phyloP scores from a whole-genome alignment of 2,797 vertebrate genomes.

The Aphelocoma californica region DNA sequence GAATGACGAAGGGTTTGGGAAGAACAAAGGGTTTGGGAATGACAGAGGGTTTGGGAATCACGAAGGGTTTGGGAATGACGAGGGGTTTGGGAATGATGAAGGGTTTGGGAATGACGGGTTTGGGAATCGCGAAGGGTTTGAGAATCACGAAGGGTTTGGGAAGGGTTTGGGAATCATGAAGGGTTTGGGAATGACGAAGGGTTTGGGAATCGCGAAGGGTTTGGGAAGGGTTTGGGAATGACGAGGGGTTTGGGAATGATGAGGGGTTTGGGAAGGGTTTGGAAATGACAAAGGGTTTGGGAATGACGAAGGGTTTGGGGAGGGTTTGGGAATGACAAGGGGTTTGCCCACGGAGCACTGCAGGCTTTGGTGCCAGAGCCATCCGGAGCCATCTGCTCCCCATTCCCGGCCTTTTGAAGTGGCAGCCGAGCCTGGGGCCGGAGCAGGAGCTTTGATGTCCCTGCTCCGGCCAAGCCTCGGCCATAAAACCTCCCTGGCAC shows the following conservation, averaged over 20 bases:
- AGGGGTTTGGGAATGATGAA: accelerated
- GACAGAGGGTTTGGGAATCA: neutral
- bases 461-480: neutral
- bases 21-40: neutral
- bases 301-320: neutral
- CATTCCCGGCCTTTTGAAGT: slow-evolving; percentile 19
- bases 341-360: neutral
- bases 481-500: neutral
- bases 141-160: neutral
- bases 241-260: neutral
- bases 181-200: neutral
- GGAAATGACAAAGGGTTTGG: neutral
- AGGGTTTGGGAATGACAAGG: neutral
- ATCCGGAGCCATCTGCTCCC: slow-evolving; percentile 6
- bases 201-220: neutral
- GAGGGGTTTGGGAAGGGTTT: neutral
- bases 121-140: neutral
- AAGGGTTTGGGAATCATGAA: neutral
- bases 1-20: too few species aligned
- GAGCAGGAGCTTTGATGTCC: slow-evolving; percentile 16
- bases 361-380: neutral
- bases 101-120: too few species aligned
- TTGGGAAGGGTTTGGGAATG: too few species aligned
- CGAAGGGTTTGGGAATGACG: too few species aligned
- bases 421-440: neutral